Conservation (phyloP, 35 echinoderm and acorn worm species). For the Stichopus chloronotus region DNA sequence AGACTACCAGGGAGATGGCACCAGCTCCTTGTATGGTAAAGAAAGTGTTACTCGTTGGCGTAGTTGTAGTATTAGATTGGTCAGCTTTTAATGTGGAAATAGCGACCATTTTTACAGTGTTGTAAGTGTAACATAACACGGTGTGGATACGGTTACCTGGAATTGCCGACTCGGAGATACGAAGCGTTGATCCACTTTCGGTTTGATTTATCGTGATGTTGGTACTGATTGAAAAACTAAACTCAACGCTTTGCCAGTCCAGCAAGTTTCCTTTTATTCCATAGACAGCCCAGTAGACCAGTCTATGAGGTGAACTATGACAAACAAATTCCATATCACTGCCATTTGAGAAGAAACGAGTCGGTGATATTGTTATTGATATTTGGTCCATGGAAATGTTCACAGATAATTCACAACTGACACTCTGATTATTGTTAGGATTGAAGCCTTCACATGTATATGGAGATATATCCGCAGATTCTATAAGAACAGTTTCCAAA, state of each 20-base stretch:
- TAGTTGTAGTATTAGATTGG: too few species aligned
- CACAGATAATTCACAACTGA: neutral
- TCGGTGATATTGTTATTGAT: neutral
- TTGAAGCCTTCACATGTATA: neutral
- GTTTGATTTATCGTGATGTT: neutral
- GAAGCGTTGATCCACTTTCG: neutral
- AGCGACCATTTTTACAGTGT: neutral
- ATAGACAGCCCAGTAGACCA: neutral
- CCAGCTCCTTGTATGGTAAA: too few species aligned
- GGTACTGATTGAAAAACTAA: neutral
- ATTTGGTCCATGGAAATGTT: neutral
- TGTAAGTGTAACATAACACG: neutral
- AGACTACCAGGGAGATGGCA: too few species aligned
- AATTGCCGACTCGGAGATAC: neutral
- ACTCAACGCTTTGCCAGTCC: neutral
- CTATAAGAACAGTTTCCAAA: neutral
- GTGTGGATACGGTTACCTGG: slow-evolving; percentile 13
- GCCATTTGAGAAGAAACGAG: neutral
- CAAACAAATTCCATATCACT: slow-evolving; percentile 1
- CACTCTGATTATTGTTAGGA: too few species aligned
- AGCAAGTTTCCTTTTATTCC: neutral
- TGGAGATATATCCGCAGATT: neutral
- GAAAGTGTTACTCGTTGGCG: too few species aligned
- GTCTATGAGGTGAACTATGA: neutral
- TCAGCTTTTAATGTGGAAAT: neutral